Evolutionary conservation across 2,888 invertebrate genomes (phyloP).

Genomic region (Cheilosia vernalis): DNA sequence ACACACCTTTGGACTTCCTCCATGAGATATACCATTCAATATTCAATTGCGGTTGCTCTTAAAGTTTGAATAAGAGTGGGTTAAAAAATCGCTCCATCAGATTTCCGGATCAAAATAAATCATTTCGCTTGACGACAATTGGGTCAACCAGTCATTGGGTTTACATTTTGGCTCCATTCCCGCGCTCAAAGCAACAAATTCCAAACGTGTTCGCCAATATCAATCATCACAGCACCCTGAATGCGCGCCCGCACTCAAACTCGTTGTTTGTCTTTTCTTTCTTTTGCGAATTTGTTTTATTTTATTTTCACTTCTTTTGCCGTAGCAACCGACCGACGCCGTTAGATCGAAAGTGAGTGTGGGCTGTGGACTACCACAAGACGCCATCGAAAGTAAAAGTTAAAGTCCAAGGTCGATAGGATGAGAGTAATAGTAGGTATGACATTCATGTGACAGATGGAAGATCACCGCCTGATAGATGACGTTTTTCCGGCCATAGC

Average conservation of each 20-base stretch:
- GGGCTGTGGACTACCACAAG: constrained; percentile 55
- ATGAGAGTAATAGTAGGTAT: constrained; percentile 7
- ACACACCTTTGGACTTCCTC: neutral
- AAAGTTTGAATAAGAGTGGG: neutral
- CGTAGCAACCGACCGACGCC: constrained; percentile 18
- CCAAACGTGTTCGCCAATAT: constrained; percentile 52
- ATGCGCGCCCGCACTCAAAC: constrained; percentile 4
- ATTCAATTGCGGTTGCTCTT: neutral
- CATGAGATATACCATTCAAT: neutral
- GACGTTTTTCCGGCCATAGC: constrained; percentile 15
- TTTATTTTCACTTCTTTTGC: constrained; percentile 37
- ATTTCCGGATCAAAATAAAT: constrained; percentile 45
- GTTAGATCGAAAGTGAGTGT: constrained; percentile 55
- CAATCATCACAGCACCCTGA: constrained; percentile 36
- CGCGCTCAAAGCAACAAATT: constrained; percentile 22
- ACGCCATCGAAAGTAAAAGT: constrained; percentile 69
- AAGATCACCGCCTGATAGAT: constrained; percentile 38
- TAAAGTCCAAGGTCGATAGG: constrained; percentile 72
- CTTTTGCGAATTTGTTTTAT: constrained; percentile 52
- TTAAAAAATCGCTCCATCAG: neutral
- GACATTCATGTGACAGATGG: constrained; percentile 17
- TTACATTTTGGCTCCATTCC: constrained; percentile 61
- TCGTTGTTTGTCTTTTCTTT: constrained; percentile 50
- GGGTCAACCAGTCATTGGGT: constrained; percentile 57
- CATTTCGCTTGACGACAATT: constrained; percentile 37